Base-by-base conservation (phyloP, 2,888 invertebrate genomes). In the Digitonthophagus gazella region DNA sequence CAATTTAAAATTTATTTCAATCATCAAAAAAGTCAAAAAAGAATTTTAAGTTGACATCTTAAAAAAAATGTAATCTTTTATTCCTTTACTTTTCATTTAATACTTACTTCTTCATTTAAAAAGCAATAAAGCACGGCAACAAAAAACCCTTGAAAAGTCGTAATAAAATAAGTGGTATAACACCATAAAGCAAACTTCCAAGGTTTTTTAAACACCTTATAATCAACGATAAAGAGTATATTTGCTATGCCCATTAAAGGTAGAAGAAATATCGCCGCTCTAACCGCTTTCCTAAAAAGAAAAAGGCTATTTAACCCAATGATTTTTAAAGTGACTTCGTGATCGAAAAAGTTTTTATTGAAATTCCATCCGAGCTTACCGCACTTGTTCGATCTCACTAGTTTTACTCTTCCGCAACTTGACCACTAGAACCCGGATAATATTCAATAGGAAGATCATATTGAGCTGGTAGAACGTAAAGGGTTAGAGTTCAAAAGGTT, bases 71-170 rank as follows among this genome's bases (percentile, higher is more conserved):
- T 2, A 14, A 28, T 65, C 15, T 18, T 56, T n/a, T n/a, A n/a
- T n/a, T n/a, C n/a, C n/a, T n/a, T n/a, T n/a, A n/a, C n/a, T n/a
- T n/a, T n/a, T n/a, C n/a, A n/a, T n/a, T 11, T 64, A 64, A 14
- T 57, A 76, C 82, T 82, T 81, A 94, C 95, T 89, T 95, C 95
- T 72, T 90, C 91, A 76, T 95, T 95, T 65, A 90, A 82, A 79
- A 95, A 93, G 78, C 95, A 95, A 80, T 94, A 95, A 63, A 94
- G 85, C 6, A 90, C 85, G 0, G 93, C 90, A 64, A 95, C 89
- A 79, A 94, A 91, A 74, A 92, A 88, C 28, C 95, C 95, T 82
- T 95, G 93, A 79, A 93, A 94, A 0, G 94, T 92, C n/a, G 89
- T 88, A 64, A 95, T 84, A 78, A 93, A 91, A 78, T 94, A 91